Evolutionary conservation across 2,797 vertebrate species (phyloP).

Genomic region (Spinibarbus caldwelli): DNA sequence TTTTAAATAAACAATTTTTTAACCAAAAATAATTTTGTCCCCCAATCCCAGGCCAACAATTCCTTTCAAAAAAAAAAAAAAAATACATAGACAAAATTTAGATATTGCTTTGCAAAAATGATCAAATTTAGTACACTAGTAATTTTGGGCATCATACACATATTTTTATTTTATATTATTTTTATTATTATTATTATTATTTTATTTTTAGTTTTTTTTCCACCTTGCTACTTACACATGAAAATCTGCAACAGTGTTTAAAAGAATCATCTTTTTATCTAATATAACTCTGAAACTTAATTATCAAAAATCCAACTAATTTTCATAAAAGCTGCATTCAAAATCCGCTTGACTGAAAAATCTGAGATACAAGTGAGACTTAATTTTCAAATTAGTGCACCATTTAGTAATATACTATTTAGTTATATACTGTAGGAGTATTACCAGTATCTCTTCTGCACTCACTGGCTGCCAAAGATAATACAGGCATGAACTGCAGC

Average conservation of each 20-base stretch:
- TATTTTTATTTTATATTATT: too few species aligned
- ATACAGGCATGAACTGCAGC: slow-evolving; percentile 10
- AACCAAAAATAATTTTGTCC: too few species aligned
- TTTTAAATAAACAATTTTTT: too few species aligned
- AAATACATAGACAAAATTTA: neutral
- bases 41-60: too few species aligned
- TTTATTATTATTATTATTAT: too few species aligned
- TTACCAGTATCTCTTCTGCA: slow-evolving; percentile 22
- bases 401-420: too few species aligned
- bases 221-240: neutral
- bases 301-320: neutral
- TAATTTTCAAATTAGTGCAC: too few species aligned
- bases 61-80: too few species aligned
- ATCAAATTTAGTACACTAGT: neutral
- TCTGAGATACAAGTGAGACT: too few species aligned
- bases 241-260: neutral
- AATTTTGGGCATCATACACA: neutral
- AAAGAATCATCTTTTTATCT: neutral
- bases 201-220: neutral
- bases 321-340: neutral
- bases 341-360: too few species aligned
- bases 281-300: neutral
- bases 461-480: slow-evolving; percentile 20
- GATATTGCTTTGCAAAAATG: neutral
- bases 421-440: too few species aligned